These are phyloP conservation scores for Ispidina lecontei DNA, from an alignment of 2,797 vertebrate species.

Conservation along the genomic window DNA sequence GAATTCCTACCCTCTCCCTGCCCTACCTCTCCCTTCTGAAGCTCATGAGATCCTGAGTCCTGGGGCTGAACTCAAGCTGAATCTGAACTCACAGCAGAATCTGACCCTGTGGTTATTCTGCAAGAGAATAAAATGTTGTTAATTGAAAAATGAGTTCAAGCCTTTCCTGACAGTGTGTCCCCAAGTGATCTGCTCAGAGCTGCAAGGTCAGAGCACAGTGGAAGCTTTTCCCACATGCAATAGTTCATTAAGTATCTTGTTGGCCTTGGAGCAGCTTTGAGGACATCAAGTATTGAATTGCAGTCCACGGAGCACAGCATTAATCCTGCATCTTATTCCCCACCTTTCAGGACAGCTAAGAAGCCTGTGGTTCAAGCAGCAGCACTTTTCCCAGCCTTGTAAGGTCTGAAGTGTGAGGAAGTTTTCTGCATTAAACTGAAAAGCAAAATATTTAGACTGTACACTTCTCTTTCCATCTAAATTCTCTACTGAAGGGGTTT, in stretches of 20 bases:
- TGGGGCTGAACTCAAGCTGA: neutral
- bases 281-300: neutral
- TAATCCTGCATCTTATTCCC: neutral
- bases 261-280: slow-evolving; percentile 7
- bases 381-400: neutral
- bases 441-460: neutral
- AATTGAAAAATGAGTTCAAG: neutral
- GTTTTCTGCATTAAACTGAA: neutral
- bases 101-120: neutral
- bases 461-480: neutral
- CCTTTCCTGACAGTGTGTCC: neutral
- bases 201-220: neutral
- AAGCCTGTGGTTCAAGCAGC: neutral
- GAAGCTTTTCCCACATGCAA: neutral
- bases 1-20: neutral
- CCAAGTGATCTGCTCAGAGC: neutral
- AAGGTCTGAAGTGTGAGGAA: neutral
- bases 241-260: neutral
- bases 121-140: neutral
- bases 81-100: neutral
- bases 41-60: neutral
- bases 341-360: neutral
- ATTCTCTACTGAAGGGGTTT: neutral
- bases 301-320: neutral
- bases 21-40: neutral